Evolutionary conservation across 2,113 vertebrate genomes (phyloP).

Genomic region (Triplophysa dalaica): DNA sequence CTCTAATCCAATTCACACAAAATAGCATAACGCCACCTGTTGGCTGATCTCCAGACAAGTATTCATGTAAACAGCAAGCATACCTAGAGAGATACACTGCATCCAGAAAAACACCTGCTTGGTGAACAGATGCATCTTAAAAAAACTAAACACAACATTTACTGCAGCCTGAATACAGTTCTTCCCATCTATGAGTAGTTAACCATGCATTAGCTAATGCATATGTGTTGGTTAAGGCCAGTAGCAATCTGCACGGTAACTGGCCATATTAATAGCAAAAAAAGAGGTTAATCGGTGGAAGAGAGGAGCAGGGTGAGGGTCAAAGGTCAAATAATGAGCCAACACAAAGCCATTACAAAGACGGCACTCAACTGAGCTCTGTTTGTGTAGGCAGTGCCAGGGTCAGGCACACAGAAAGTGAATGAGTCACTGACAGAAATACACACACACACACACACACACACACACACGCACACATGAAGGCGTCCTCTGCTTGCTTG

Average conservation of each 20-base stretch:
- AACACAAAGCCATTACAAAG: conserved; percentile 59
- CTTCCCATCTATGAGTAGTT: not conserved
- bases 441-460: conserved; percentile 22
- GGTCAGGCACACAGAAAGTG: conserved; percentile 48
- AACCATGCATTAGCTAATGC: not conserved
- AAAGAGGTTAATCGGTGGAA: conserved; percentile 49
- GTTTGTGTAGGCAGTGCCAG: conserved; percentile 61
- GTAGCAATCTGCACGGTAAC: conserved; percentile 19
- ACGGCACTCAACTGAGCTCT: conserved; percentile 52
- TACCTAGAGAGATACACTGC: not conserved
- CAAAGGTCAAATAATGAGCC: conserved; percentile 54
- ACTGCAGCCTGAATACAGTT: not conserved
- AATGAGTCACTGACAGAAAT: conserved; percentile 46
- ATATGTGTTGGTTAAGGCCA: conserved; percentile 19
- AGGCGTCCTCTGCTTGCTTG: conserved; percentile 46
- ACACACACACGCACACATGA: conserved; percentile 41
- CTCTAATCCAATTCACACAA: conserved; percentile 8
- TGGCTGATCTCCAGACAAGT: conserved; percentile 34
- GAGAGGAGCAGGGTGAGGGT: conserved; percentile 44
- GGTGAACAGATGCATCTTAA: not conserved
- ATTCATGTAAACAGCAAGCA: not conserved
- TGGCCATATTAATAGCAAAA: conserved; percentile 46
- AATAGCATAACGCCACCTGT: conserved; percentile 53
- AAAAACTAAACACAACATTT: conserved; percentile 3
- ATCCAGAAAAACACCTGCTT: conserved; percentile 14